Percentiles rank a stretch among this genome's conserved stretches.
Evolutionary conservation across 2,113 vertebrate genomes (phyloP).

Genomic region (Romanogobio albipinnatus): DNA sequence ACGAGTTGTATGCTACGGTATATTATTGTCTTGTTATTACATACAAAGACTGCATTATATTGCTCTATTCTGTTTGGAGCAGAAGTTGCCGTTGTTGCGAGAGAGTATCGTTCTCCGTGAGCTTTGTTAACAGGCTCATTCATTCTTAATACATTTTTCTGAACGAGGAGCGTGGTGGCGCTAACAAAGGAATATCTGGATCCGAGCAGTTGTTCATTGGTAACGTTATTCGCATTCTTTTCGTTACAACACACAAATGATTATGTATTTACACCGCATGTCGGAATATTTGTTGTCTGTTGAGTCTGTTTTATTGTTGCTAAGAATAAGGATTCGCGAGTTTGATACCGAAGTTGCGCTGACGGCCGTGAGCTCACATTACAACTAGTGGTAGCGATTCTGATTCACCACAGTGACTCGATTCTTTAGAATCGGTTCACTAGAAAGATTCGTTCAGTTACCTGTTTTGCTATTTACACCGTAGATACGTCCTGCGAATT

Average conservation of each 20-base stretch:
- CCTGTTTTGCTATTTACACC: not conserved
- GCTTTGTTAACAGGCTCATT: slow-evolving; percentile 36
- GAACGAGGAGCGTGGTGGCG: slow-evolving; percentile 52
- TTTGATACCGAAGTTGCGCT: not conserved
- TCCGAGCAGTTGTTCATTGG: not conserved
- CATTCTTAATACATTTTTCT: slow-evolving; percentile 46
- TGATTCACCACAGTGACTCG: not conserved
- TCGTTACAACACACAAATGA: not conserved
- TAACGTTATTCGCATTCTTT: not conserved
- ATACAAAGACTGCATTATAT: not conserved
- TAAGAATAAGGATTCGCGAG: not conserved
- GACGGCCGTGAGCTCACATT: slow-evolving; percentile 12
- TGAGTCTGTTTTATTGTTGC: not conserved
- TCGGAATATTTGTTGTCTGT: not conserved
- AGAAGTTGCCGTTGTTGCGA: not conserved
- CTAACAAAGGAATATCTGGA: slow-evolving; percentile 61
- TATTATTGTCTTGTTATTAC: not conserved
- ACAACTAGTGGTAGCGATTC: not conserved
- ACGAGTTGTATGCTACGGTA: not conserved
- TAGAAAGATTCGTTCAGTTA: not conserved
- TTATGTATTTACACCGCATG: not conserved
- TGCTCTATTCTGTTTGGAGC: not conserved
- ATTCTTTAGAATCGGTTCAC: not conserved
- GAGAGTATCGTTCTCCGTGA: slow-evolving; percentile 26
- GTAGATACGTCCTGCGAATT: too few species aligned